Evolutionary conservation across 1,140 invertebrate genomes (phyloP).

Genomic region (Calephelis nemesis): DNA sequence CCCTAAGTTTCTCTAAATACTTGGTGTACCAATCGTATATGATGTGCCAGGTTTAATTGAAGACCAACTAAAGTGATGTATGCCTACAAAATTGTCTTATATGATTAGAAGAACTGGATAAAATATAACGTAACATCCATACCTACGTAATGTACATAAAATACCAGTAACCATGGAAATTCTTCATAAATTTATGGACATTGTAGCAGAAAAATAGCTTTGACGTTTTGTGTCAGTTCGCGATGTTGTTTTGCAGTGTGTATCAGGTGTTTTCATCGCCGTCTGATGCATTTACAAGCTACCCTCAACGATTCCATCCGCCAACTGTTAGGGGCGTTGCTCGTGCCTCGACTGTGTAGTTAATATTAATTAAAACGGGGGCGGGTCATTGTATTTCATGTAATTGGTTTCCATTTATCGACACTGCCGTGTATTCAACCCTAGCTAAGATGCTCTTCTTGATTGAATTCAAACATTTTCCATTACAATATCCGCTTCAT

Average conservation of each 20-base stretch:
- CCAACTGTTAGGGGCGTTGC: conserved; percentile 62
- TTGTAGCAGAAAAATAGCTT: no score
- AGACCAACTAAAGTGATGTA: no score
- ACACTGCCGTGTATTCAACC: conserved; percentile 33
- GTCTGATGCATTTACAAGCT: conserved; percentile 54
- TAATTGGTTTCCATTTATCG: conserved; percentile 62
- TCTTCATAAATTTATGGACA: no score
- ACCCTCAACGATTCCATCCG: conserved; percentile 44
- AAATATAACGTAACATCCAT: no score
- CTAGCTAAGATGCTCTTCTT: conserved; percentile 23
- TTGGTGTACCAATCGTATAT: no score
- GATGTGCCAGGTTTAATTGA: no score
- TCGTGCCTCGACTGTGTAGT: conserved; percentile 45
- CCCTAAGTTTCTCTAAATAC: no score
- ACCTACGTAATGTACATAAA: no score
- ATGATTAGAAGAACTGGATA: no score
- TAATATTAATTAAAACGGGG: conserved; percentile 73
- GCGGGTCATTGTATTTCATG: conserved; percentile 50
- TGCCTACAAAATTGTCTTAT: no score
- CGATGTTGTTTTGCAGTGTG: conserved; percentile 30
- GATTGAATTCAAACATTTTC: conserved; percentile 27
- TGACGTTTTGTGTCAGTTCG: not conserved
- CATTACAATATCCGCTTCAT: conserved; percentile 11
- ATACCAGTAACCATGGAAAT: no score
- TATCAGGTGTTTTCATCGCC: conserved; percentile 52